Percentiles rank a stretch among this genome's conserved stretches.
These are phyloP conservation scores for Venusia cambrica DNA, from an alignment of 2,888 invertebrate species.

Conservation along the genomic window DNA sequence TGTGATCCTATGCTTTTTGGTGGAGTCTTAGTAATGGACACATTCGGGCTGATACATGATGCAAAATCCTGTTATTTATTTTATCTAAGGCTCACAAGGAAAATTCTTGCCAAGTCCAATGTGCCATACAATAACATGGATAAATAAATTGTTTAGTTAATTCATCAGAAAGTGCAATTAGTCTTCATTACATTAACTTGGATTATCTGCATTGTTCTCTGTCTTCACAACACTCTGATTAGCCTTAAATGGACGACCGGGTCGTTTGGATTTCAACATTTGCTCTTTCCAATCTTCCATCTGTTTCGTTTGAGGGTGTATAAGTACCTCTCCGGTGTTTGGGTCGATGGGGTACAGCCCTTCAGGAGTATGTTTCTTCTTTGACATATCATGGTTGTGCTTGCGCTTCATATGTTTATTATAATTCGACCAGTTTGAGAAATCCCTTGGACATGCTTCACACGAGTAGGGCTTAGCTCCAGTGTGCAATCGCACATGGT, in stretches of 20 bases:
- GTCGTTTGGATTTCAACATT: slow-evolving; percentile 36
- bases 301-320: slow-evolving; percentile 41
- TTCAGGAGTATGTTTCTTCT: slow-evolving; percentile 59
- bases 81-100: no score
- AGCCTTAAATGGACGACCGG: slow-evolving; percentile 29
- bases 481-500: slow-evolving; percentile 85
- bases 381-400: slow-evolving; percentile 76
- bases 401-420: slow-evolving; percentile 90
- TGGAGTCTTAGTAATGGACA: no score
- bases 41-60: no score
- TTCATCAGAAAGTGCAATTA: no score
- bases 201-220: slow-evolving; percentile 1
- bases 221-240: slow-evolving; percentile 7
- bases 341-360: slow-evolving; percentile 56
- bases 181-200: no score
- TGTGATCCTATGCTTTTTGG: no score
- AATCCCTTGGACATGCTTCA: slow-evolving; percentile 82
- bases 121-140: no score
- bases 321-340: slow-evolving; percentile 41
- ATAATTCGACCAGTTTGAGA: slow-evolving; percentile 89
- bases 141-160: no score
- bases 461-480: slow-evolving; percentile 86
- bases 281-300: slow-evolving; percentile 52
- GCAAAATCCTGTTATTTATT: no score
- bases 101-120: no score